Percentiles rank a stretch among this genome's conserved stretches.
Evolutionary conservation across 2,888 invertebrate species (phyloP).

Genomic region (Elaeidobius kamerunicus): DNA sequence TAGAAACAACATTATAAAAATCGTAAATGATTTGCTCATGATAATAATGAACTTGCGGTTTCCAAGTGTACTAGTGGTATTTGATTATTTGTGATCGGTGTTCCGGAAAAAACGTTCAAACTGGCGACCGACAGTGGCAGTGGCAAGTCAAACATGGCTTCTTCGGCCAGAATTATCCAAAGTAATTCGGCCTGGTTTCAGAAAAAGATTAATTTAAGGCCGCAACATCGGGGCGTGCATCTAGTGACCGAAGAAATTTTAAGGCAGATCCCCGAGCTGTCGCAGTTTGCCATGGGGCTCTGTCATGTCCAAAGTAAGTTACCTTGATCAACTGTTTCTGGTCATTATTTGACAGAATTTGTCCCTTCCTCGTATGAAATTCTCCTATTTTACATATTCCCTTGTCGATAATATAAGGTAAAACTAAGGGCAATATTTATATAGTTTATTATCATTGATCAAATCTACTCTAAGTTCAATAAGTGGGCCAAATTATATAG

Average conservation of each 20-base stretch:
- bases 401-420: neutral
- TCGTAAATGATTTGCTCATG: constrained; percentile 63
- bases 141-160: constrained; percentile 71
- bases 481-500: neutral
- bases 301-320: constrained; percentile 96
- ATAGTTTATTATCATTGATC: neutral
- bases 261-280: constrained; percentile 90
- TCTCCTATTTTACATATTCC: neutral
- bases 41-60: constrained; percentile 64
- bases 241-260: constrained; percentile 95
- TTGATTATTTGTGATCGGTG: constrained; percentile 40
- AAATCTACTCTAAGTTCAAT: neutral
- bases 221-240: constrained; percentile 96
- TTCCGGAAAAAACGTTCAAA: constrained; percentile 44
- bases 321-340: constrained; percentile 4
- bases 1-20: constrained; percentile 42
- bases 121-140: constrained; percentile 51
- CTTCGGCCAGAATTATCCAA: constrained; percentile 84
- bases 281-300: constrained; percentile 91
- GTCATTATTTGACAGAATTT: constrained; percentile 16
- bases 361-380: neutral
- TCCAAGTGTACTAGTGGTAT: constrained; percentile 46
- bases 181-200: constrained; percentile 98
- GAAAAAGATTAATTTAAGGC: constrained; percentile 92
- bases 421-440: neutral